Percentiles rank a stretch among this genome's conserved stretches.
Evolutionary conservation across 2,888 invertebrate genomes (phyloP).

Genomic region (Pedicia rivosa): DNA sequence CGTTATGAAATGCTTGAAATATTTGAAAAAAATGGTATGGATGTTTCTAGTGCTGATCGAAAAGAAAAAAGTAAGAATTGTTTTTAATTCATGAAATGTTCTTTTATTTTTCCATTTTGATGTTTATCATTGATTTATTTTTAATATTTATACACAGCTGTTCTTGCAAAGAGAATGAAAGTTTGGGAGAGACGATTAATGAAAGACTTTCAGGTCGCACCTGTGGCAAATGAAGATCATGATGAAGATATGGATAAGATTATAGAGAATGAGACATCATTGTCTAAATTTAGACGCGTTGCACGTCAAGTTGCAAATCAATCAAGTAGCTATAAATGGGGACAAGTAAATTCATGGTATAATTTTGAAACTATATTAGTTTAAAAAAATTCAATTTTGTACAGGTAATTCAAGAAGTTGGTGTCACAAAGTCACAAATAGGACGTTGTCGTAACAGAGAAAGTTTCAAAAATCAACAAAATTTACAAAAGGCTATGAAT

Average conservation of each 20-base stretch:
- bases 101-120: not conserved
- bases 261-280: slow-evolving; percentile 40
- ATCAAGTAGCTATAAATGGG: slow-evolving; percentile 58
- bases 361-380: too few relatives aligned
- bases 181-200: slow-evolving; percentile 77
- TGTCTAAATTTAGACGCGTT: slow-evolving; percentile 53
- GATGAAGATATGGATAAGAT: slow-evolving; percentile 21
- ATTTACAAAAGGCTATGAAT: slow-evolving; percentile 61
- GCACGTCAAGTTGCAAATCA: slow-evolving; percentile 56
- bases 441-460: slow-evolving; percentile 55
- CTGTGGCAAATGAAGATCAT: slow-evolving; percentile 38
- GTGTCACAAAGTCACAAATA: slow-evolving; percentile 55
- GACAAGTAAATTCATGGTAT: too few relatives aligned
- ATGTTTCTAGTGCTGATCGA: slow-evolving; percentile 54
- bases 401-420: slow-evolving; percentile 37
- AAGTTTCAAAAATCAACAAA: slow-evolving; percentile 58
- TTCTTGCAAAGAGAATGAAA: slow-evolving; percentile 61
- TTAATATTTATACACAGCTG: slow-evolving; percentile 33
- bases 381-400: too few relatives aligned
- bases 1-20: slow-evolving; percentile 85
- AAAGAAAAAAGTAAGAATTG: slow-evolving; percentile 51
- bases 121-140: slow-evolving; percentile 3
- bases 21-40: slow-evolving; percentile 74
- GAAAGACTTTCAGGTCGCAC: slow-evolving; percentile 77
- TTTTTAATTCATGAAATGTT: not conserved